phyloP scores from a whole-genome alignment of 2,797 vertebrate species.

The Characodon lateralis region DNA sequence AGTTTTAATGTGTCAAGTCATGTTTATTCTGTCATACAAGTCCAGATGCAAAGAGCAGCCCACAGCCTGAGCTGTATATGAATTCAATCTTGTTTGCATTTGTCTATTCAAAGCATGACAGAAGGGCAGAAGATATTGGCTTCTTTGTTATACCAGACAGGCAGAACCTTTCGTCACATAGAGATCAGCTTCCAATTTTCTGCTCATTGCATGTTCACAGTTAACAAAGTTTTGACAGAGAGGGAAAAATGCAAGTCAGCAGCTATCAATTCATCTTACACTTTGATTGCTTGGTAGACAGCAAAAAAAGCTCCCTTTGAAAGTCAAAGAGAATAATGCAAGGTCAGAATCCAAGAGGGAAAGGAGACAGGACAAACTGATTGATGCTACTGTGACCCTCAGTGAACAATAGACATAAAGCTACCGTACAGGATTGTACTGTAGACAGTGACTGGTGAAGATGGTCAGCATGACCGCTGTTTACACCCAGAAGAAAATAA shows the following conservation, averaged over 20 bases:
- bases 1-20: constrained; percentile 72
- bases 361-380: constrained; percentile 37
- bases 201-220: constrained; percentile 63
- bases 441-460: constrained; percentile 14
- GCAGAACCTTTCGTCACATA: constrained; percentile 69
- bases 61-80: constrained; percentile 16
- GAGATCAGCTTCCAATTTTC: constrained; percentile 74
- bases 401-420: constrained; percentile 18
- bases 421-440: constrained; percentile 10
- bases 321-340: constrained; percentile 51
- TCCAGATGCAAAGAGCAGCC: constrained; percentile 47
- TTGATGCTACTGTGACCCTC: constrained; percentile 34
- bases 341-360: constrained; percentile 49
- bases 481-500: constrained; percentile 26
- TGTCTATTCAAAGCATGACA: constrained; percentile 35
- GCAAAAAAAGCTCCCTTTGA: constrained; percentile 48
- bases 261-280: constrained; percentile 75
- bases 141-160: constrained; percentile 75
- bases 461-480: constrained; percentile 22
- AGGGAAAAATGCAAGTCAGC: constrained; percentile 77
- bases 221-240: constrained; percentile 67
- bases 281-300: constrained; percentile 64
- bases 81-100: background rate
- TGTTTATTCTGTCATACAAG: constrained; percentile 67
- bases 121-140: constrained; percentile 74